These are phyloP conservation scores for Rissa tridactyla DNA, from an alignment of 2,113 vertebrate species.

Conservation along the genomic window DNA sequence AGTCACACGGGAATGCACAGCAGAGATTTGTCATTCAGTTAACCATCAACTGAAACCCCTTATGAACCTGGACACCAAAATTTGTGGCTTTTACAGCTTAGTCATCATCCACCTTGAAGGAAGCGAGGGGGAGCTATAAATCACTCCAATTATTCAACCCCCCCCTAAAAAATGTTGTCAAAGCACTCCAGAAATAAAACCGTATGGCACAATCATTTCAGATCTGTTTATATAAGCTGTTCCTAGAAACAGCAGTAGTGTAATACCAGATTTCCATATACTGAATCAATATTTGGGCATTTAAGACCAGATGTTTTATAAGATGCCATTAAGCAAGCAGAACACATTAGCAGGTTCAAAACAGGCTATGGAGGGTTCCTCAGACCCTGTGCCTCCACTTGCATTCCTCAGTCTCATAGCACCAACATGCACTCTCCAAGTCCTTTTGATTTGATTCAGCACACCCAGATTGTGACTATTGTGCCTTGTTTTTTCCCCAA, in stretches of 20 bases:
- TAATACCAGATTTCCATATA: conserved; percentile 80
- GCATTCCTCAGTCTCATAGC: conserved; percentile 74
- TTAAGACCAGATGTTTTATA: conserved; percentile 85
- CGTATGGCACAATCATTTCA: conserved; percentile 71
- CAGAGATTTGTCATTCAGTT: conserved; percentile 10
- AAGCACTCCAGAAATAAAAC: conserved; percentile 63
- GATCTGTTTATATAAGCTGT: conserved; percentile 86
- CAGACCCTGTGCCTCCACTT: conserved; percentile 28
- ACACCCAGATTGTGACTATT: too few relatives aligned
- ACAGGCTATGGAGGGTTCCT: conserved; percentile 43
- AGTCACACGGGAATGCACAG: neutral
- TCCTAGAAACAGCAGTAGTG: neutral
- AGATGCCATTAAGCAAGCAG: conserved; percentile 85
- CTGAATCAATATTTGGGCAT: conserved; percentile 86
- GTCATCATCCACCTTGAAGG: conserved; percentile 17
- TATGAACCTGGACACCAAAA: conserved; percentile 34
- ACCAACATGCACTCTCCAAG: neutral
- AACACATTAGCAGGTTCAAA: neutral
- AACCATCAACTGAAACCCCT: conserved; percentile 29
- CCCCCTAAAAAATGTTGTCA: conserved; percentile 57
- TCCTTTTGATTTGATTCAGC: too few relatives aligned
- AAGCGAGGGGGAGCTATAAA: conserved; percentile 29
- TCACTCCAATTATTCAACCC: conserved; percentile 64
- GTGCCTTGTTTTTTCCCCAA: too few relatives aligned
- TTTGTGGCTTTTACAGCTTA: neutral